Evolutionary conservation across 2,113 vertebrate genomes (phyloP).

Genomic region (Shinisaurus crocodilurus): DNA sequence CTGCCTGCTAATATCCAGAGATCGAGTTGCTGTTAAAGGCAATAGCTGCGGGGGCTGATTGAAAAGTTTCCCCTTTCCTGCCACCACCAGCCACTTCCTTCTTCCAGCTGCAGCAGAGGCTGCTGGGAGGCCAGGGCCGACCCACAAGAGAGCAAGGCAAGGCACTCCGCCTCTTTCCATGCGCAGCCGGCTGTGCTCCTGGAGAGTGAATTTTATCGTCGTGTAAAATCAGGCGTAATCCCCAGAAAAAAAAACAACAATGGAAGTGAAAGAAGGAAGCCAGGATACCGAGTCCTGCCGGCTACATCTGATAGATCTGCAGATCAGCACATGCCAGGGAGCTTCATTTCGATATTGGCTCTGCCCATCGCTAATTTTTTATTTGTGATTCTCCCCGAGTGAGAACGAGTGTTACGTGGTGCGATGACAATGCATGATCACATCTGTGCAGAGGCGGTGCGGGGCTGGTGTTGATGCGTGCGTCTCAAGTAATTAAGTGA

Average conservation of each 20-base stretch:
- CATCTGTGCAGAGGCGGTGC: conserved; percentile 13
- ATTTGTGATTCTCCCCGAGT: conserved; percentile 41
- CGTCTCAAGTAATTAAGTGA: conserved; percentile 20
- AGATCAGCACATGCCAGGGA: neutral
- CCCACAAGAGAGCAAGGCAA: neutral
- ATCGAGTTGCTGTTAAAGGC: neutral
- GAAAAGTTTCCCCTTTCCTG: neutral
- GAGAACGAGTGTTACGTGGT: conserved; percentile 13
- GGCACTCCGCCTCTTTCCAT: neutral
- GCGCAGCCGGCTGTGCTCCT: too few species aligned
- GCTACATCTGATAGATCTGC: neutral
- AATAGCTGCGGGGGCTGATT: neutral
- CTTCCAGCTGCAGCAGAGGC: neutral
- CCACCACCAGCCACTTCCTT: neutral
- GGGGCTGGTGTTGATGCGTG: conserved; percentile 37
- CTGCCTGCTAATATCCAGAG: neutral
- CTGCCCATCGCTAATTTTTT: conserved; percentile 18
- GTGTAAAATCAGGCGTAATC: neutral
- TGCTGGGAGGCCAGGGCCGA: too few species aligned
- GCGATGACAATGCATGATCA: conserved; percentile 3
- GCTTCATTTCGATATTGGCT: conserved; percentile 19
- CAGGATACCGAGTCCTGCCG: neutral
- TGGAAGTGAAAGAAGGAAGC: neutral
- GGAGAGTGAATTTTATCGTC: fast-evolving
- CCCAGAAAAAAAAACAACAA: neutral